Evolutionary conservation across 2,888 invertebrate genomes (phyloP).

Genomic region (Caprella mutica): DNA sequence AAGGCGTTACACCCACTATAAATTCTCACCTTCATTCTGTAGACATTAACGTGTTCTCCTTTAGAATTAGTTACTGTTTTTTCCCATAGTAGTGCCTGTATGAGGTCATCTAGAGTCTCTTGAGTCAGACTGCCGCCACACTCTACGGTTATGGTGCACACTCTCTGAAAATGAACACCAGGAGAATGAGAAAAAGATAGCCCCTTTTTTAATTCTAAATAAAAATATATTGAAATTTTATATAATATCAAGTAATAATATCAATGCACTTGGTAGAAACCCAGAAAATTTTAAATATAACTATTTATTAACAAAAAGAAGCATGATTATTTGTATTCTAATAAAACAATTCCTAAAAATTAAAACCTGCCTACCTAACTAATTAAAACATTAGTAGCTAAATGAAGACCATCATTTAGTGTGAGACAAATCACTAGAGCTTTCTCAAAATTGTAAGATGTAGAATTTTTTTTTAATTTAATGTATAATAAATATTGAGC

Average conservation of each 20-base stretch:
- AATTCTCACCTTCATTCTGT: slow-evolving; percentile 34
- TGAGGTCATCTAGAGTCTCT: slow-evolving; percentile 20
- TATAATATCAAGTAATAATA: background rate
- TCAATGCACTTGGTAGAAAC: slow-evolving; percentile 23
- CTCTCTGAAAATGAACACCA: slow-evolving; percentile 23
- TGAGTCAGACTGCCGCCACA: slow-evolving; percentile 26
- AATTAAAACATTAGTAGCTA: no score
- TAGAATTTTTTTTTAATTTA: no score
- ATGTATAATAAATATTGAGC: no score
- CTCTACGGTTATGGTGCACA: slow-evolving; percentile 30
- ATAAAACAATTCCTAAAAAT: no score
- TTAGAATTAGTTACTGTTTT: slow-evolving; percentile 12
- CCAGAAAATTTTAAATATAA: slow-evolving; percentile 10
- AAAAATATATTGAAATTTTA: background rate
- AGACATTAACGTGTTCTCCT: slow-evolving; percentile 17
- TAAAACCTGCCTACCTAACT: no score
- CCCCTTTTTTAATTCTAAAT: background rate
- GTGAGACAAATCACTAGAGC: no score
- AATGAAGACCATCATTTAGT: no score
- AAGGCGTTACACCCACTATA: no score
- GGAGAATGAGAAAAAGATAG: background rate
- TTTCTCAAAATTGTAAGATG: no score
- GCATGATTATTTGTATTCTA: no score
- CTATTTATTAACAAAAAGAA: no score
- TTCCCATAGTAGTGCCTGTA: slow-evolving; percentile 32